A percentile compares a stretch with the other conserved stretches of the same genome.
phyloP scores from a whole-genome alignment of 1,140 invertebrate genomes.

The Asobara japonica region DNA sequence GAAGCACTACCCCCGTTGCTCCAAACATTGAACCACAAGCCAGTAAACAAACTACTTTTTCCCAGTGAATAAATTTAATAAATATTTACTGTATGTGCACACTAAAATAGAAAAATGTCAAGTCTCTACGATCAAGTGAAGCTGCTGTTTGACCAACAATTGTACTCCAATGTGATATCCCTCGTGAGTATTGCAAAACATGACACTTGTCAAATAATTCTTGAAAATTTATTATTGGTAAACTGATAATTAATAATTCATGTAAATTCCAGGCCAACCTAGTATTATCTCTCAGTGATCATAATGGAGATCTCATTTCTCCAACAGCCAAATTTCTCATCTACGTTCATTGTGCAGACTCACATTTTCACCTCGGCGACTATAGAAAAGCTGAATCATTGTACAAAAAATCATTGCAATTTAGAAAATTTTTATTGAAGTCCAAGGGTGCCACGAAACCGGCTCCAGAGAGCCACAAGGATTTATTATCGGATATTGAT shows the following conservation, averaged over 20 bases:
- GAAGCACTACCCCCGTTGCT: too few relatives aligned
- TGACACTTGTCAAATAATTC: not conserved
- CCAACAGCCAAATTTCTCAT: conserved; percentile 72
- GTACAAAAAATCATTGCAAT: conserved; percentile 75
- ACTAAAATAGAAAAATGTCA: conserved; percentile 57
- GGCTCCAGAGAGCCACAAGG: conserved; percentile 63
- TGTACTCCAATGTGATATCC: conserved; percentile 70
- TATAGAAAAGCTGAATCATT: conserved; percentile 76
- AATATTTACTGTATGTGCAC: not conserved
- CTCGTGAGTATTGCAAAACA: conserved; percentile 62
- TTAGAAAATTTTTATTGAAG: conserved; percentile 76
- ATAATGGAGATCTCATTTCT: conserved; percentile 70
- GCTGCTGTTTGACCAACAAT: conserved; percentile 68
- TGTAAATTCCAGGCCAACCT: conserved; percentile 71
- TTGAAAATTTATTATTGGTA: conserved; percentile 16
- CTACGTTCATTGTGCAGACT: conserved; percentile 75
- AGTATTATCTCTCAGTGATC: conserved; percentile 73
- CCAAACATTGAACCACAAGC: too few relatives aligned
- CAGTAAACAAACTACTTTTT: not conserved
- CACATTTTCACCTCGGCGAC: conserved; percentile 73
- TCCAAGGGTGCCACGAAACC: conserved; percentile 66
- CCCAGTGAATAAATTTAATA: not conserved
- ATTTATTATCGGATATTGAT: conserved; percentile 70
- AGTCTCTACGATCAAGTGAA: conserved; percentile 70
- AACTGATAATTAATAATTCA: not conserved